Evolutionary conservation across 2,113 vertebrate species (phyloP), one percentile per base, ranked within the genome.

Genomic region (Turnix velox): DNA sequence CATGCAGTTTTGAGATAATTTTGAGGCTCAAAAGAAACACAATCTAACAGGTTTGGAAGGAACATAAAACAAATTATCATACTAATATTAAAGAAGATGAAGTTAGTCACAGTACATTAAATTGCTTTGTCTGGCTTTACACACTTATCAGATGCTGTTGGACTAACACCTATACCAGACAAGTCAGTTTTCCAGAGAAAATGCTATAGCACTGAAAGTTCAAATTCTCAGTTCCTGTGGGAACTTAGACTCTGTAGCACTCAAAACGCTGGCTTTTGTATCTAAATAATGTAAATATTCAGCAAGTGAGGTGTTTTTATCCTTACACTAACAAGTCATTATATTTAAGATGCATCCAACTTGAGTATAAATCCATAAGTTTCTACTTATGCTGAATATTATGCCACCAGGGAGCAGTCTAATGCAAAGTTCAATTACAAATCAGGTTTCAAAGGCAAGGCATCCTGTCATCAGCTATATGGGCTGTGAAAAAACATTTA

Each of bases 61-160:
- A 94, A 93, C 62, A 94, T 95, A 93, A 97, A 95, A 90, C 84
- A 87, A 93, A 96, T 89, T 10, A 87, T 80, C 85, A 37, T 58
- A 74, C 89, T 94, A 96, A 55, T 52, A 78, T 92, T 90, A 90
- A 86, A 94, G 71, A 17, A 72, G 71, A 94, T 96, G 92, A 93
- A 96, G 92, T 92, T 95, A 93, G 87, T 90, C 90, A 95, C 83
- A 94, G 92, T 83, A 90, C 83, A 94, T 95, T 93, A 92, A 95
- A 94, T 92, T 96, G 84, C 67, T 90, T 72, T 85, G 65, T 65
- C 76, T 92, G 51, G 55, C 18, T 87, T 69, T 93, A 52, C 78
- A 42, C 35, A 28, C 39, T 90, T 31, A 30, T 90, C 78, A 58
- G 88, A 59, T 96, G 62, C 42, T 85, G 24, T 54, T 74, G 52